These are phyloP conservation scores for Danio albolineatus DNA, from an alignment of 2,797 vertebrate genomes.

Conservation along the genomic window DNA sequence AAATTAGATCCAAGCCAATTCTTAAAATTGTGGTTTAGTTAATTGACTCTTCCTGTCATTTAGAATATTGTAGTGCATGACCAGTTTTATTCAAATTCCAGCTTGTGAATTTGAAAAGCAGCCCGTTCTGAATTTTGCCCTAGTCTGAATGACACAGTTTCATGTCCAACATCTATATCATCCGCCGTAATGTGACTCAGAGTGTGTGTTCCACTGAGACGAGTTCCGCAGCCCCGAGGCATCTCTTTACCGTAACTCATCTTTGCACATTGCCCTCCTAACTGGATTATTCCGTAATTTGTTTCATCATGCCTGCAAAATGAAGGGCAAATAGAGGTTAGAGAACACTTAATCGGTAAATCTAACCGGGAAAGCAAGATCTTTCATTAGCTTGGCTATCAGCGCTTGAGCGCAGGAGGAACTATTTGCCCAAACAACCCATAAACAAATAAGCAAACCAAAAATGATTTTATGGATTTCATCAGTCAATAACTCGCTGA, in stretches of 20 bases:
- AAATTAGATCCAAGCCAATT: background rate
- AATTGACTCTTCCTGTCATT: background rate
- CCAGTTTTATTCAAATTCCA: conserved; percentile 17
- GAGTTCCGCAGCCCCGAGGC: conserved; percentile 54
- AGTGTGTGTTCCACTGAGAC: conserved; percentile 45
- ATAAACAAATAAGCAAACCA: conserved; percentile 27
- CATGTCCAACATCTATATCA: conserved; percentile 51
- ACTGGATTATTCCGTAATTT: conserved; percentile 58
- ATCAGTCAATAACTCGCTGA: conserved; percentile 4
- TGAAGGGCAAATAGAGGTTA: conserved; percentile 57
- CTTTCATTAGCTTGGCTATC: conserved; percentile 35
- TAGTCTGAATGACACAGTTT: conserved; percentile 37
- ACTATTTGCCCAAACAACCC: conserved; percentile 29
- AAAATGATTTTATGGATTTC: conserved; percentile 28
- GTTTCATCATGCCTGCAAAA: conserved; percentile 57
- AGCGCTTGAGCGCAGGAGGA: background rate
- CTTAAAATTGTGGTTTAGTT: background rate
- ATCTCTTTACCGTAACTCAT: conserved; percentile 56
- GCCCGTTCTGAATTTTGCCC: conserved; percentile 26
- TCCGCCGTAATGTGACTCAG: conserved; percentile 46
- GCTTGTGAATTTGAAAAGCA: conserved; percentile 13
- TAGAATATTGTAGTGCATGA: background rate
- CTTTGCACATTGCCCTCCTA: conserved; percentile 60
- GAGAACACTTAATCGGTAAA: conserved; percentile 51
- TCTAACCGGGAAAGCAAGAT: conserved; percentile 45